Evolutionary conservation across 2,888 invertebrate species (phyloP), one percentile per base, ranked within the genome.

Genomic region (Limnephilus rhombicus): DNA sequence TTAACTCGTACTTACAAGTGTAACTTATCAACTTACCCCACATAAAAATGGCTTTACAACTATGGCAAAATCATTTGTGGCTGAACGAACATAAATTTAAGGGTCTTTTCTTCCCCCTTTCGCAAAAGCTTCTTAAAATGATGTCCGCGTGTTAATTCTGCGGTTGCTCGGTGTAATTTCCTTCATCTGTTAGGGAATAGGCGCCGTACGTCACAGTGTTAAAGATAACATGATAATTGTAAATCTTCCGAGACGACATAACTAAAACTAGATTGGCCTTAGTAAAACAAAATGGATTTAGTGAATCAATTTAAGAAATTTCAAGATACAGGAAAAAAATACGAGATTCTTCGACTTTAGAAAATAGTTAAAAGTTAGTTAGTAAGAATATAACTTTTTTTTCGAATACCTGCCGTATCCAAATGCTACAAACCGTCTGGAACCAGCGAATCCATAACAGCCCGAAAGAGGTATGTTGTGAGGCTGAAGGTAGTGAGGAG

Each of bases 151-250:
- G 68, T 68, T 68, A 68, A 68, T 68, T 68, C 68, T 1, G 24
- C 68, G n/a, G 68, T 68, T 68, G 68, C 68, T 68, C 24, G 24
- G 68, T n/a, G 68, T 68, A 68, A 68, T 68, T 68, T 68, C 68
- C 68, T 68, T 68, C 68, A 68, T 68, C 68, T 68, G 68, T 68
- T 68, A 68, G n/a, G 68, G 24, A 68, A 68, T 68, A 68, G 68
- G 24, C 68, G 24, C 68, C 68, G 68, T 68, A 68, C n/a, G 68
- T 68, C 68, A 68, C 24, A n/a, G 9, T 68, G 68, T 68, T 34
- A 31, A 82, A 82, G 82, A 82, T 82, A 82, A 82, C 82, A 82
- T 29, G 82, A 82, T 82, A 82, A 82, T 82, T 34, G 31, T 82
- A 82, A 82, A 82, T 82, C 82, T 82, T 82, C 34, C 31, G 0